Conservation (phyloP, 1,140 invertebrate genomes). For the Dendrolimus punctatus region DNA sequence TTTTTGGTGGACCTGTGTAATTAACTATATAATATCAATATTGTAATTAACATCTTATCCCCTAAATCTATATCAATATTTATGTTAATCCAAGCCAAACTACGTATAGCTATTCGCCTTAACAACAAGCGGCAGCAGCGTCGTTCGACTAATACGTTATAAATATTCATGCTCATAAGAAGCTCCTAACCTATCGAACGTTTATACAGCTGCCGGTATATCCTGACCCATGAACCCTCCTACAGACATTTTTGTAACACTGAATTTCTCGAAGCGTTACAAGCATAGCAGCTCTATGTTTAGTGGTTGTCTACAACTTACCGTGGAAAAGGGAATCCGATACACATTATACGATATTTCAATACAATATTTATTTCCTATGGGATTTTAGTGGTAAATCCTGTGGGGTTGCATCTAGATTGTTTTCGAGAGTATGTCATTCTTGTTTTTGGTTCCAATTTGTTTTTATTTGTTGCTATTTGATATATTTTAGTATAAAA, state of each 20-base stretch:
- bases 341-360: conserved; percentile 64
- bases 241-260: conserved; percentile 5
- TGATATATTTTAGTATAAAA: no score
- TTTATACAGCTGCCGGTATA: conserved; percentile 36
- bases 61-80: no score
- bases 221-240: conserved; percentile 19
- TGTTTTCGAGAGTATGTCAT: not conserved
- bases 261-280: conserved; percentile 5
- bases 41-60: no score
- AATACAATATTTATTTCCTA: conserved; percentile 63
- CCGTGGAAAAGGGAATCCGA: conserved; percentile 39
- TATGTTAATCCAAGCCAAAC: no score
- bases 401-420: conserved; percentile 7
- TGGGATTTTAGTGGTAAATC: conserved; percentile 38
- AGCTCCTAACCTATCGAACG: conserved; percentile 52
- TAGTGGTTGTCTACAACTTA: conserved; percentile 34
- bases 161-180: conserved; percentile 68
- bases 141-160: conserved; percentile 58
- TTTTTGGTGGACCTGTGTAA: no score
- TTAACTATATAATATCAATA: no score
- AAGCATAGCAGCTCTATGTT: conserved; percentile 15
- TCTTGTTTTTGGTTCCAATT: no score
- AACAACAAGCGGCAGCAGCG: conserved; percentile 30
- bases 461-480: no score
- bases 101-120: conserved; percentile 11